Evolutionary conservation across 2,113 vertebrate species (phyloP).

Genomic region (Corythaeola cristata): DNA sequence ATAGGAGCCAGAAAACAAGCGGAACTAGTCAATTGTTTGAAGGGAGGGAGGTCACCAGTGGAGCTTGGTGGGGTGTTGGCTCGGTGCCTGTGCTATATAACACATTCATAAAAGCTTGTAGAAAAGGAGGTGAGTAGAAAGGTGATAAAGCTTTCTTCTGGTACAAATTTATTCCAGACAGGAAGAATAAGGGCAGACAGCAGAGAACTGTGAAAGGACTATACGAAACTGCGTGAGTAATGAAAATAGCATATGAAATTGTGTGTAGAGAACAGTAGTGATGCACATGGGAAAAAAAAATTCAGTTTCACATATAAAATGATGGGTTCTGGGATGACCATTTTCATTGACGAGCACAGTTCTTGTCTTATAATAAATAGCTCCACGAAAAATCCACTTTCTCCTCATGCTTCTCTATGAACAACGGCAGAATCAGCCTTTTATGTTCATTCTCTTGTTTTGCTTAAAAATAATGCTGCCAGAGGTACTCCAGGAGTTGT

Average conservation of each 20-base stretch:
- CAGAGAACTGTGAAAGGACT: not conserved
- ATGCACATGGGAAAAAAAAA: not conserved
- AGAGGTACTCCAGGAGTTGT: not conserved
- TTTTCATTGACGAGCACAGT: not conserved
- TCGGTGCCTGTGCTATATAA: not conserved
- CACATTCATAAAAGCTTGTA: not conserved
- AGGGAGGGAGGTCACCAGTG: not conserved
- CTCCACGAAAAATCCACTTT: not conserved
- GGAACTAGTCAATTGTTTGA: too few species aligned
- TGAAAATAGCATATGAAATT: not conserved
- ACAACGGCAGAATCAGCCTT: not conserved
- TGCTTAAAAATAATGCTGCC: not conserved
- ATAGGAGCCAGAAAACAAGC: not conserved
- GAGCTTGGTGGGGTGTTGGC: not conserved
- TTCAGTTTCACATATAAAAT: not conserved
- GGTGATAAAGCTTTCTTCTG: not conserved
- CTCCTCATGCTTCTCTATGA: not conserved
- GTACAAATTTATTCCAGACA: not conserved
- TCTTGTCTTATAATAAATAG: not conserved
- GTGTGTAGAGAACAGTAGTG: not conserved
- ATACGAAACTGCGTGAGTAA: not conserved
- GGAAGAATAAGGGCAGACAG: not conserved
- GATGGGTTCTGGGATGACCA: not conserved
- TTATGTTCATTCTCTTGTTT: not conserved
- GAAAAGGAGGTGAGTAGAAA: not conserved